A percentile compares a stretch with the other conserved stretches of the same genome.
Evolutionary conservation across 2,113 vertebrate species (phyloP).

Genomic region (Erpornis zantholeuca): DNA sequence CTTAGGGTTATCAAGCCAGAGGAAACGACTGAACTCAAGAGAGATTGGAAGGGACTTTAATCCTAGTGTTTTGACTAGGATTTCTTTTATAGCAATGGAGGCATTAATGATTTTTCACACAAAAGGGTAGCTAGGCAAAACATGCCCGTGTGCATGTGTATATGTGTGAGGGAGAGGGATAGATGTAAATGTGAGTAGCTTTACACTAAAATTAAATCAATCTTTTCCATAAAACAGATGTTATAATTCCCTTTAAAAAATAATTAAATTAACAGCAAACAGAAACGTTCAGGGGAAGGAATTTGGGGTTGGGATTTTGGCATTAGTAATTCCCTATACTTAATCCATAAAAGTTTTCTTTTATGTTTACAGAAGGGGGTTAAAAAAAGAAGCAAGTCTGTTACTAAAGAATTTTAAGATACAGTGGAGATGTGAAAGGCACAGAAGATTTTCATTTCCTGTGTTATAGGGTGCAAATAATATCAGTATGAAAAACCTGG

Average conservation of each 20-base stretch:
- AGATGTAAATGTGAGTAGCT: neutral
- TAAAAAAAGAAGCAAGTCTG: conserved; percentile 54
- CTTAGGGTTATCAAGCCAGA: neutral
- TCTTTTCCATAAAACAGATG: conserved; percentile 64
- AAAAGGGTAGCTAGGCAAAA: neutral
- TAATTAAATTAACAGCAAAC: conserved; percentile 32
- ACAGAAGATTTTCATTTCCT: conserved; percentile 95
- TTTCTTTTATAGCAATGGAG: conserved; percentile 20
- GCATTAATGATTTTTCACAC: neutral
- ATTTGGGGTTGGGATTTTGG: conserved; percentile 21
- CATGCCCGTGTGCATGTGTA: neutral
- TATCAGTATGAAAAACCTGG: conserved; percentile 93
- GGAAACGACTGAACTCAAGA: conserved; percentile 7
- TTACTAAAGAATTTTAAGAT: conserved; percentile 76
- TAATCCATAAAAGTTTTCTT: conserved; percentile 65
- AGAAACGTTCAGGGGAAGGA: conserved; percentile 26
- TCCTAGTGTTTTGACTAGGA: conserved; percentile 46
- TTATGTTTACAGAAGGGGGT: conserved; percentile 65
- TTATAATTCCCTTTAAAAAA: conserved; percentile 21
- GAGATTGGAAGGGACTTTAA: conserved; percentile 28
- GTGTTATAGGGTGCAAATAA: conserved; percentile 85
- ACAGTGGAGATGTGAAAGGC: conserved; percentile 76
- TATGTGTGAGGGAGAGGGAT: neutral
- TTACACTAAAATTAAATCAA: conserved; percentile 29
- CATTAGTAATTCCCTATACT: conserved; percentile 46